Percentiles rank a stretch among this genome's conserved stretches.
phyloP scores from a whole-genome alignment of 1,140 invertebrate species.

The Drosophila micromelanica region DNA sequence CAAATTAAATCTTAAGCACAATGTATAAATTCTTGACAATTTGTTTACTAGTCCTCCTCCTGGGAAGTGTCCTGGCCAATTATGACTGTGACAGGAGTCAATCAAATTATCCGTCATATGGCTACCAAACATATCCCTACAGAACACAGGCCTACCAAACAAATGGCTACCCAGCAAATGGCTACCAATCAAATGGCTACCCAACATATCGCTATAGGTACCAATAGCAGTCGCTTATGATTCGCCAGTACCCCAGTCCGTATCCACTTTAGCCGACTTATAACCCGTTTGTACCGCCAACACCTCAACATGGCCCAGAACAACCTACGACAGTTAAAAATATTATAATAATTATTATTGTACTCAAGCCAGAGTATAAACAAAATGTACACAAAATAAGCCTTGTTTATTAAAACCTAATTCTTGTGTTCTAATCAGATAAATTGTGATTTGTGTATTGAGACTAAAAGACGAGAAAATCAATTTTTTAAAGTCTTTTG shows the following conservation, averaged over 20 bases:
- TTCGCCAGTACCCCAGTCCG: constrained; percentile 4
- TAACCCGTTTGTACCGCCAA: background rate
- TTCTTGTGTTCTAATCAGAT: too few relatives aligned
- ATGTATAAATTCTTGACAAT: constrained; percentile 34
- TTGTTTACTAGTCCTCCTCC: background rate
- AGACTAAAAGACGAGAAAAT: too few relatives aligned
- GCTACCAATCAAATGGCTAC: constrained; percentile 11
- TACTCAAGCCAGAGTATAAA: too few relatives aligned
- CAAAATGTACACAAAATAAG: too few relatives aligned
- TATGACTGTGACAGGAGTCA: constrained; percentile 31
- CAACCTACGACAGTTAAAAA: too few relatives aligned
- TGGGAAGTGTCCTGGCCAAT: constrained; percentile 28
- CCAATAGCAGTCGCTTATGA: constrained; percentile 14
- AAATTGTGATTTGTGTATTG: too few relatives aligned
- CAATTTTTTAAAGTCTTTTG: too few relatives aligned
- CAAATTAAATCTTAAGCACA: constrained; percentile 2
- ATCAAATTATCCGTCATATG: constrained; percentile 4
- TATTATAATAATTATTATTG: too few relatives aligned
- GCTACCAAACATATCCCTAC: constrained; percentile 25
- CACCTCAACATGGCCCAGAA: background rate
- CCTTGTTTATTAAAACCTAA: too few relatives aligned
- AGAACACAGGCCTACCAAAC: too few relatives aligned
- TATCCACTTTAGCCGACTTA: constrained; percentile 7
- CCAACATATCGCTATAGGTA: constrained; percentile 30
- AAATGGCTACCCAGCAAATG: background rate